Evolutionary conservation across 2,888 invertebrate genomes (phyloP).

Genomic region (Eudasyphora cyanicolor): DNA sequence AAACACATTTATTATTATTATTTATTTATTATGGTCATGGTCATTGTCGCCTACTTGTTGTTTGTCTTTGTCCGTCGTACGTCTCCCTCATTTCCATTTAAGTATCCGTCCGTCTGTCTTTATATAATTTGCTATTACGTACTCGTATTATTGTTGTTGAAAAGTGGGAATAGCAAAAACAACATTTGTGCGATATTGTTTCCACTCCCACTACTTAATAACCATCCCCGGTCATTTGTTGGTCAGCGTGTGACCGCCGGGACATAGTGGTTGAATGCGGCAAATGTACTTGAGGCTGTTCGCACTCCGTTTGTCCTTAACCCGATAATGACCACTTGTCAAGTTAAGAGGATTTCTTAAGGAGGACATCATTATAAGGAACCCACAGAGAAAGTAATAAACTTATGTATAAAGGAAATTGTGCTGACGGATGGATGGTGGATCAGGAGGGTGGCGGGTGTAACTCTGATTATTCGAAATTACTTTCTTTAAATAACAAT

Average conservation of each 20-base stretch:
- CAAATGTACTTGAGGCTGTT: constrained; percentile 3
- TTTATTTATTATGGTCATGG: constrained; percentile 44
- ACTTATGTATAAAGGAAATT: constrained; percentile 13
- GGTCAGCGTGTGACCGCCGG: neutral
- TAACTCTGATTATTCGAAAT: constrained; percentile 49
- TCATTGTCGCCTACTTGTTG: constrained; percentile 43
- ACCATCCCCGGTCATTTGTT: neutral
- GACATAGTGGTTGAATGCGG: constrained; percentile 13
- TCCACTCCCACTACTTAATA: constrained; percentile 30
- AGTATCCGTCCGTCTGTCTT: neutral
- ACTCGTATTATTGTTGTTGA: constrained; percentile 25
- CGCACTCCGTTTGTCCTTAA: constrained; percentile 31
- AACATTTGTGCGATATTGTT: constrained; percentile 18
- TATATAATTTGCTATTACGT: constrained; percentile 17
- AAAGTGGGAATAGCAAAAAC: constrained; percentile 30
- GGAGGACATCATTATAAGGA: constrained; percentile 49
- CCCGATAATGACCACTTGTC: constrained; percentile 53
- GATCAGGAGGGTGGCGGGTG: neutral
- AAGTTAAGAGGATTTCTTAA: constrained; percentile 50
- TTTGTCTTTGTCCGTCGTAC: neutral
- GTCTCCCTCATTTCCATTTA: neutral
- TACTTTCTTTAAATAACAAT: constrained; percentile 21
- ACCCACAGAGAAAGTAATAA: constrained; percentile 37
- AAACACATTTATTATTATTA: constrained; percentile 35
- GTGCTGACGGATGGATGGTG: neutral